A percentile compares a stretch with the other conserved stretches of the same genome.
Evolutionary conservation across 2,797 vertebrate species (phyloP).

Genomic region (Pangasius djambal): DNA sequence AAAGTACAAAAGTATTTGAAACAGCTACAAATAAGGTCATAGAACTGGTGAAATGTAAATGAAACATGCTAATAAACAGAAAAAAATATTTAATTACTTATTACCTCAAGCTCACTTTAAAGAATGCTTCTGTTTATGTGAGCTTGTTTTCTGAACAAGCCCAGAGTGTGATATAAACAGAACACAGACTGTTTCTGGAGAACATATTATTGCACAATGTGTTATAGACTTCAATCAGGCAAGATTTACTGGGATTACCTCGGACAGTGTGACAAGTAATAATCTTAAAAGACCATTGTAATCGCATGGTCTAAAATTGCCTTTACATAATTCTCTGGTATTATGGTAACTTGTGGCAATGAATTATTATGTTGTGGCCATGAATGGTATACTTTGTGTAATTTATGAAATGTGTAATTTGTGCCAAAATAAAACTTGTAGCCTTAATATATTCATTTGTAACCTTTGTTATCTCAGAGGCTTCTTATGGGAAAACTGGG

Average conservation of each 20-base stretch:
- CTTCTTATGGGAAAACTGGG: not conserved
- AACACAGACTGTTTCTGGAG: not conserved
- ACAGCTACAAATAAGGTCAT: no score
- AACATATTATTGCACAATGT: slow-evolving; percentile 11
- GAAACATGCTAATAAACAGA: not conserved
- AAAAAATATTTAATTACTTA: not conserved
- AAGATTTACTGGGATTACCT: not conserved
- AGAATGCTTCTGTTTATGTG: not conserved
- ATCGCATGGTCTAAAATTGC: not conserved
- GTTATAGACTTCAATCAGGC: not conserved
- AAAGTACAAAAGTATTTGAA: no score
- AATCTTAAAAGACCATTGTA: not conserved
- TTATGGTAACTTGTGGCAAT: not conserved
- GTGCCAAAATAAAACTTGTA: not conserved
- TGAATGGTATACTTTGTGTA: not conserved
- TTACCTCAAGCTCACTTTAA: not conserved
- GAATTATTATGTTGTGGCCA: not conserved
- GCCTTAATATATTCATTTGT: not conserved
- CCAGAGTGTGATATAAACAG: not conserved
- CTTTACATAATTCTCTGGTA: not conserved
- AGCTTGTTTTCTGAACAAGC: not conserved
- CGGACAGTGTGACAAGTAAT: not conserved
- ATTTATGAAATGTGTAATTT: not conserved
- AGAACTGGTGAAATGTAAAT: not conserved
- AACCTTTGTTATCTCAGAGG: not conserved